Base-by-base conservation (phyloP, 1,140 invertebrate genomes). In the Palaemon carinicauda region DNA sequence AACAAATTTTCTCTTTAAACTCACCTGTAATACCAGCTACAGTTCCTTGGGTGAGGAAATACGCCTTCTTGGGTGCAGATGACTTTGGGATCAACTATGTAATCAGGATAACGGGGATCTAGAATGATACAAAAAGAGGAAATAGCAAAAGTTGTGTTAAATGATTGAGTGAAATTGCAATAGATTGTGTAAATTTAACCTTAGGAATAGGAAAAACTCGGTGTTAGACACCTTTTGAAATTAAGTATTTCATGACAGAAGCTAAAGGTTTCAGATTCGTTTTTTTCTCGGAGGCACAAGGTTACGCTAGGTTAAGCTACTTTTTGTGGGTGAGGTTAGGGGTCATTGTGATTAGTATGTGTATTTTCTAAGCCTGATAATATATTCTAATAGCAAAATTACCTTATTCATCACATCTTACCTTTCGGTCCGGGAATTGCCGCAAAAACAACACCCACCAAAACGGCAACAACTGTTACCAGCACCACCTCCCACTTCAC, bases 41-140 rank as follows among this genome's bases (percentile, higher is more conserved):
- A 88, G 27, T 88, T 88, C 21, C 87, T 65, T 29, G 87, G 87
- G 82, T 88, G 87, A 1, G 81, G 80, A 74, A 88, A 88, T 14
- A 84, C 81, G 14, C 87, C 87, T 69, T 79, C 87, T 1, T 19
- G 31, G 24, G 50, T 19, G 53, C 87, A 88, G 33, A 31, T 52
- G 19, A 85, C 81, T 7, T 51, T 19, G 9, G 87, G 87, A 27
- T 85, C 10, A n/a, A 88, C 87, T 21, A 88, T 88, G 51, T 74
- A 71, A 41, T 88, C 87, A 0, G 87, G 87, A 31, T 88, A 88
- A 21, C 87, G 80, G 27, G 29, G 65, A 53, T 85, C 87, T 88
- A 75, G 5, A n/a, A n/a, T n/a, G n/a, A 73, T 73, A 24, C 29
- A 73, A 19, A 41, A 7, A 19, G 24, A 1, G 19, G 7, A 73